Percentiles rank a stretch among this genome's conserved stretches.
These are phyloP conservation scores for Lepidocolaptes lacrymiger DNA, from an alignment of 2,797 vertebrate genomes.

Conservation along the genomic window DNA sequence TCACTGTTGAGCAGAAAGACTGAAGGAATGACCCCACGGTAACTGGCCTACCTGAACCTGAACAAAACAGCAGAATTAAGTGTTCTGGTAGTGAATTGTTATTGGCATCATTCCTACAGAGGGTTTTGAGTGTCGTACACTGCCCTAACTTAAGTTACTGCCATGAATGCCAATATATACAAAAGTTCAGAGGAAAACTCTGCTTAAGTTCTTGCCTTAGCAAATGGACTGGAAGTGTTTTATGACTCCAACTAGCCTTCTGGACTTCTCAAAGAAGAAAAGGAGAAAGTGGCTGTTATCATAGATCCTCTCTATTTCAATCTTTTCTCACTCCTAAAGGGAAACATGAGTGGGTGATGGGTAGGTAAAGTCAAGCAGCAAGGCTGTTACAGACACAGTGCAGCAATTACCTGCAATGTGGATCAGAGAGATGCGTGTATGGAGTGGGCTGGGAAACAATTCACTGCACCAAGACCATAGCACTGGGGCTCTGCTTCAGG, in stretches of 20 bases:
- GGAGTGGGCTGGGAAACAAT: neutral
- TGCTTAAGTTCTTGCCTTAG: neutral
- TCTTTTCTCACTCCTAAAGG: neutral
- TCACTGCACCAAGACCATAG: neutral
- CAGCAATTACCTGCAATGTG: neutral
- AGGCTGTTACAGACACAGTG: neutral
- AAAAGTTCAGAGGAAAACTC: neutral
- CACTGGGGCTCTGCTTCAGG: neutral
- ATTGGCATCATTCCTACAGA: neutral
- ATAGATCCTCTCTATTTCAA: neutral
- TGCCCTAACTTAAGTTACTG: neutral
- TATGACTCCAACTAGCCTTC: neutral
- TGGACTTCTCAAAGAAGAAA: neutral
- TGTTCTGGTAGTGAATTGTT: neutral
- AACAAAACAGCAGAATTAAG: neutral
- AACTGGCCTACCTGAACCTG: neutral
- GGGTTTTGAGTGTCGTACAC: neutral
- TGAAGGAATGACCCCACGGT: neutral
- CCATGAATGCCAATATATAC: neutral
- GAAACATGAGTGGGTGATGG: neutral
- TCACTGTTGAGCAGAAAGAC: neutral
- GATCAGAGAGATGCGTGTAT: neutral
- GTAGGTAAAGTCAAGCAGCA: neutral
- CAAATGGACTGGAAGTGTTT: neutral
- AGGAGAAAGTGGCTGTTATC: neutral